These are phyloP conservation scores for Drosophila simulans DNA, from an alignment of 1,140 invertebrate genomes.

Conservation along the genomic window DNA sequence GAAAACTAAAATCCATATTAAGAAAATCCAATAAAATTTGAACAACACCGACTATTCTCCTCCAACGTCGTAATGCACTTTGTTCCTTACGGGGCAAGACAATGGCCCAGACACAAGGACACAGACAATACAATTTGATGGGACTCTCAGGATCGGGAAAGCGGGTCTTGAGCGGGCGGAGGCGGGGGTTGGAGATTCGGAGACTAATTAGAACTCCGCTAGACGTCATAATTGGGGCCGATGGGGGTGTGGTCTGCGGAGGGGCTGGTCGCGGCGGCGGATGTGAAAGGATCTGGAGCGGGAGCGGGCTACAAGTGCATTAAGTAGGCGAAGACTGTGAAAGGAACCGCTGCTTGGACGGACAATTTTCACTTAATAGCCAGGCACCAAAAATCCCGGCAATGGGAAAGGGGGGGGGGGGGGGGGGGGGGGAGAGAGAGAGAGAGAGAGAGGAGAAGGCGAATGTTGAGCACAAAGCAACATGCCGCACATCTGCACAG, in stretches of 20 bases:
- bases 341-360: slow-evolving; percentile 18
- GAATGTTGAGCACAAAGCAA: slow-evolving; percentile 59
- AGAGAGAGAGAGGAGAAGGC: slow-evolving; percentile 23
- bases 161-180: slow-evolving; percentile 17
- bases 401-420: slow-evolving; percentile 10
- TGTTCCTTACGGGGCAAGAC: slow-evolving; percentile 52
- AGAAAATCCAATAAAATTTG: slow-evolving; percentile 72
- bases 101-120: slow-evolving; percentile 57
- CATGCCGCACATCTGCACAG: slow-evolving; percentile 70
- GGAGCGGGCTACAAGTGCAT: slow-evolving; percentile 61
- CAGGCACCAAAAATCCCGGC: slow-evolving; percentile 52
- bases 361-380: slow-evolving; percentile 42
- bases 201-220: slow-evolving; percentile 73
- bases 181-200: slow-evolving; percentile 5
- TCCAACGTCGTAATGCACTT: slow-evolving; percentile 51
- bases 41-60: slow-evolving; percentile 54
- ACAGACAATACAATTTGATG: slow-evolving; percentile 31
- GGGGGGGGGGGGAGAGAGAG: too few species aligned
- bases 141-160: background rate
- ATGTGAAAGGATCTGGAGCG: slow-evolving; percentile 30
- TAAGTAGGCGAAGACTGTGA: slow-evolving; percentile 63
- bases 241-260: background rate
- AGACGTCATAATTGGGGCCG: slow-evolving; percentile 55
- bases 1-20: slow-evolving; percentile 39
- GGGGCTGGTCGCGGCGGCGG: slow-evolving; percentile 14